Evolutionary conservation across 2,797 vertebrate species (phyloP).

Genomic region (Hypotaenidia okinawae): DNA sequence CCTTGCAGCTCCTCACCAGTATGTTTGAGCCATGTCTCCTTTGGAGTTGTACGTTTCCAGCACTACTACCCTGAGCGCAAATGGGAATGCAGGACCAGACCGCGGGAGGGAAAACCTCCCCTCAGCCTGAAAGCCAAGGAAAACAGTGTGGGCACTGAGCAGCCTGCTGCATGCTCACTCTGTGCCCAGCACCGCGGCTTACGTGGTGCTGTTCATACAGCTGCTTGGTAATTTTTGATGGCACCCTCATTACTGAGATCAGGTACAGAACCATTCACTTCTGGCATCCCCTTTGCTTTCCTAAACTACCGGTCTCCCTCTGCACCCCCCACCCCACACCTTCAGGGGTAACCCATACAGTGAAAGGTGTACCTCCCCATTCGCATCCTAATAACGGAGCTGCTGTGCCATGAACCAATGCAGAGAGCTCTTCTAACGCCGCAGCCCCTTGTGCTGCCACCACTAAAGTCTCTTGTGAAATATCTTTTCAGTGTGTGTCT

Average conservation of each 20-base stretch:
- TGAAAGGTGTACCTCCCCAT: neutral
- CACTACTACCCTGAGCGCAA: neutral
- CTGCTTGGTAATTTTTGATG: neutral
- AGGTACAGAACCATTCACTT: neutral
- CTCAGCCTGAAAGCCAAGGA: neutral
- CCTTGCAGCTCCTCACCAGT: neutral
- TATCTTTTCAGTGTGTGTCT: neutral
- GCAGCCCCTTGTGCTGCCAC: neutral
- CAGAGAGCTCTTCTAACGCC: neutral
- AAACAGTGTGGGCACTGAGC: neutral
- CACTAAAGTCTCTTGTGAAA: neutral
- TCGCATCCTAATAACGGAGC: neutral
- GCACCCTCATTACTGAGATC: neutral
- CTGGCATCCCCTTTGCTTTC: neutral
- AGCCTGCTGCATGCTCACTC: neutral
- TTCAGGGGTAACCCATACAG: neutral
- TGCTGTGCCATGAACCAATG: neutral
- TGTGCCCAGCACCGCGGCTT: neutral
- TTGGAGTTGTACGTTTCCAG: neutral
- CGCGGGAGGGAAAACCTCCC: neutral
- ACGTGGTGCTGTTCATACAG: neutral
- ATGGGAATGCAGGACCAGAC: neutral
- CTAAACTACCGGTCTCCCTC: neutral
- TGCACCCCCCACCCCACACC: neutral
- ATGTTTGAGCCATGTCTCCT: neutral